Conservation (phyloP, 2,888 invertebrate species). For the Esperia sulphurella region DNA sequence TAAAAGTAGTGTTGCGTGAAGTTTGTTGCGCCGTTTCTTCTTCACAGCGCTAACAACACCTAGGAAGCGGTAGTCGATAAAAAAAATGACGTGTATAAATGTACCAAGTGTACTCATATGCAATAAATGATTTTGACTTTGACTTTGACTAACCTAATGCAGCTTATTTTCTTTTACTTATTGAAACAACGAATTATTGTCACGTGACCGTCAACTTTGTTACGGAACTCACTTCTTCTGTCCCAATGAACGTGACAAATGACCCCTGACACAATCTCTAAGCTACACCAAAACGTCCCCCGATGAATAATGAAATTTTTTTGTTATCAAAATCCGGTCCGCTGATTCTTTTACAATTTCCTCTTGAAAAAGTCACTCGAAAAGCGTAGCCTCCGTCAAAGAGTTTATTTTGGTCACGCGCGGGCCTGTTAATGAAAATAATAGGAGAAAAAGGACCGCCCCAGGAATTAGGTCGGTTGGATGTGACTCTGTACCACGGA, state of each 20-base stretch:
- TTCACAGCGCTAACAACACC: no score
- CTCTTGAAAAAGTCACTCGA: constrained; percentile 28
- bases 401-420: constrained; percentile 66
- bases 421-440: constrained; percentile 63
- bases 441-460: constrained; percentile 50
- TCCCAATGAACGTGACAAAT: neutral
- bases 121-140: no score
- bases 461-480: constrained; percentile 38
- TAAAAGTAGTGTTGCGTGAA: no score
- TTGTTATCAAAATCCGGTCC: constrained; percentile 32
- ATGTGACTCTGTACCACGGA: constrained; percentile 25
- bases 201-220: neutral
- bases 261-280: neutral
- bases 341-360: constrained; percentile 38
- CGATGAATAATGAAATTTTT: constrained; percentile 28
- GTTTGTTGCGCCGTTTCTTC: no score
- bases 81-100: no score
- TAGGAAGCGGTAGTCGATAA: no score
- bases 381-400: constrained; percentile 39
- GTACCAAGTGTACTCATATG: no score
- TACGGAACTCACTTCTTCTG: neutral
- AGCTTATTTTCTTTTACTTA: no score
- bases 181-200: neutral
- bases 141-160: no score
- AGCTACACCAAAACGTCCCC: constrained; percentile 17